phyloP scores from a whole-genome alignment of 2,888 invertebrate species.

The Trichacis sp. region DNA sequence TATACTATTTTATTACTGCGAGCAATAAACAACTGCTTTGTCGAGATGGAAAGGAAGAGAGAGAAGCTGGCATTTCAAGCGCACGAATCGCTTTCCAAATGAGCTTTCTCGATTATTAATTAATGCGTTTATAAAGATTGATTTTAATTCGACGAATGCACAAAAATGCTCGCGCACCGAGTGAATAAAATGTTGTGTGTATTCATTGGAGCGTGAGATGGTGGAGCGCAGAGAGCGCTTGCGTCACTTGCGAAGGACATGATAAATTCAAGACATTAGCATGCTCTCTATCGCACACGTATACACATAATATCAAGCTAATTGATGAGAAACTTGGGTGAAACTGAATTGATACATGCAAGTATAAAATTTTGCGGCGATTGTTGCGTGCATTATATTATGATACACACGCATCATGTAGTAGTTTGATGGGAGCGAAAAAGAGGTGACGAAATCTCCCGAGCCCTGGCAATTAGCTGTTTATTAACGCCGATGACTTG shows the following conservation, averaged over 20 bases:
- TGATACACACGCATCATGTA: no score
- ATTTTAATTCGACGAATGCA: neutral
- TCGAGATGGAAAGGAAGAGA: neutral
- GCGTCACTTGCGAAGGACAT: slow-evolving; percentile 31
- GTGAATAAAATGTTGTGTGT: no score
- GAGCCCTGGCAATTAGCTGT: neutral
- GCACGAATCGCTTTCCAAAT: neutral
- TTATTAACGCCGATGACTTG: slow-evolving; percentile 6
- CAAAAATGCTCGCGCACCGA: slow-evolving; percentile 7
- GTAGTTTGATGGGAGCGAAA: slow-evolving; percentile 1
- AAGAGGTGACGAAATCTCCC: slow-evolving; percentile 1
- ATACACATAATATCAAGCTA: neutral
- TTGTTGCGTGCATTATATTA: no score
- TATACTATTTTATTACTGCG: neutral
- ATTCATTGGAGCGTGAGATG: slow-evolving; percentile 12
- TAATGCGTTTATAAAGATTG: slow-evolving; percentile 5
- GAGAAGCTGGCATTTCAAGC: neutral
- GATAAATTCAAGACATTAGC: slow-evolving; percentile 28
- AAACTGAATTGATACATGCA: no score
- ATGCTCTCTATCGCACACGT: slow-evolving; percentile 14
- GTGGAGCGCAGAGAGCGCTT: slow-evolving; percentile 11
- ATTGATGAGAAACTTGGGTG: no score
- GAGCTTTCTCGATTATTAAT: slow-evolving; percentile 1
- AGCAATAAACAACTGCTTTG: neutral
- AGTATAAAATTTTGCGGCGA: no score